Evolutionary conservation across 2,113 vertebrate genomes (phyloP).

Genomic region (Fulica atra): DNA sequence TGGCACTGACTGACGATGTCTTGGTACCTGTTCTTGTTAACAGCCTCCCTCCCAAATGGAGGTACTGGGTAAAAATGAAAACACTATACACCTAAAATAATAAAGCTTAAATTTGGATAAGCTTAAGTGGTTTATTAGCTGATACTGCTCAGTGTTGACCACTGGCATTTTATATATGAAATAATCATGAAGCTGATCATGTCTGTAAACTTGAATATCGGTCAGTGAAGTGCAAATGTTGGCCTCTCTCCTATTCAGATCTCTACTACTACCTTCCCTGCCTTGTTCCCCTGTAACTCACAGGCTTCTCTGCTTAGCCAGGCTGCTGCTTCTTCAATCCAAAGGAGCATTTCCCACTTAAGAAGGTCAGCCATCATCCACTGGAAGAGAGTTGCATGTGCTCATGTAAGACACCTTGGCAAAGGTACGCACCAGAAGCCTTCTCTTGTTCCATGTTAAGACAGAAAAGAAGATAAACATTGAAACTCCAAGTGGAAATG

Average conservation of each 20-base stretch:
- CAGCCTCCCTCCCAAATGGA: neutral
- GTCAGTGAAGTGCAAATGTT: neutral
- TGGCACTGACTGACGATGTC: neutral
- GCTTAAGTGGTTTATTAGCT: neutral
- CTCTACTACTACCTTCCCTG: neutral
- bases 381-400: neutral
- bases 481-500: neutral
- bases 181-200: neutral
- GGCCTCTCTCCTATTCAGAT: neutral
- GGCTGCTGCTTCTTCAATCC: neutral
- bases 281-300: neutral
- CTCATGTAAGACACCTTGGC: rapidly evolving
- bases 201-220: neutral
- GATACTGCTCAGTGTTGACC: neutral
- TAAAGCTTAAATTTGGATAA: no score
- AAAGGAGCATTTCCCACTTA: neutral
- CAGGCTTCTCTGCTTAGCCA: neutral
- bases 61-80: neutral
- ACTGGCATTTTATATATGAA: neutral
- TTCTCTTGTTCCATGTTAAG: neutral
- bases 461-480: neutral
- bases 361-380: neutral
- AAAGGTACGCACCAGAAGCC: neutral
- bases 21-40: neutral
- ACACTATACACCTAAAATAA: neutral